phyloP scores from a whole-genome alignment of 2,888 invertebrate genomes.

The Agriopis aurantiaria region DNA sequence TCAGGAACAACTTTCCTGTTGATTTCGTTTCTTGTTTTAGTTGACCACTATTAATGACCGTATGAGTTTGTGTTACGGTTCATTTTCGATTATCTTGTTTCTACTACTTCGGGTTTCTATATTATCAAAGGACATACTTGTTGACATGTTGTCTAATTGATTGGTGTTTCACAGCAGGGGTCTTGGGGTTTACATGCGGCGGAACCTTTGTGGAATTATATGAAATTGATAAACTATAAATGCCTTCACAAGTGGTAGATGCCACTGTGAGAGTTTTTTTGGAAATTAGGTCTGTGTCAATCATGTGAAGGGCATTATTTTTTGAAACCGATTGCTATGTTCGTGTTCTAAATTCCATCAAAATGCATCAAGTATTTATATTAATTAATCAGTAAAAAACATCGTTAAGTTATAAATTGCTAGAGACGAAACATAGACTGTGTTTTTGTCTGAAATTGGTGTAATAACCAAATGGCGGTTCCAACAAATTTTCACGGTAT shows the following conservation, averaged over 20 bases:
- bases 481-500: too few species aligned
- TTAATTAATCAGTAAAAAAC: too few species aligned
- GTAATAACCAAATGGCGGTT: not conserved
- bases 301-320: conserved; percentile 54
- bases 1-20: conserved; percentile 46
- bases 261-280: conserved; percentile 78
- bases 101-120: conserved; percentile 64
- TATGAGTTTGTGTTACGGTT: conserved; percentile 74
- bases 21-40: conserved; percentile 55
- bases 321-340: conserved; percentile 32
- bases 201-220: conserved; percentile 83
- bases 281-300: conserved; percentile 59
- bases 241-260: conserved; percentile 80
- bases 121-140: conserved; percentile 84
- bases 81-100: conserved; percentile 63
- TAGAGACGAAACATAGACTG: not conserved
- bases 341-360: not conserved
- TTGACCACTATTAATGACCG: conserved; percentile 63
- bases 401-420: too few species aligned
- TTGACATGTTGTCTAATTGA: conserved; percentile 87
- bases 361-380: not conserved
- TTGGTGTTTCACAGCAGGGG: conserved; percentile 84
- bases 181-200: conserved; percentile 76
- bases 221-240: conserved; percentile 84
- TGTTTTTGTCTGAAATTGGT: not conserved